A percentile compares a stretch with the other conserved stretches of the same genome.
Evolutionary conservation across 2,888 invertebrate species (phyloP).

Genomic region (Nomada fucata): DNA sequence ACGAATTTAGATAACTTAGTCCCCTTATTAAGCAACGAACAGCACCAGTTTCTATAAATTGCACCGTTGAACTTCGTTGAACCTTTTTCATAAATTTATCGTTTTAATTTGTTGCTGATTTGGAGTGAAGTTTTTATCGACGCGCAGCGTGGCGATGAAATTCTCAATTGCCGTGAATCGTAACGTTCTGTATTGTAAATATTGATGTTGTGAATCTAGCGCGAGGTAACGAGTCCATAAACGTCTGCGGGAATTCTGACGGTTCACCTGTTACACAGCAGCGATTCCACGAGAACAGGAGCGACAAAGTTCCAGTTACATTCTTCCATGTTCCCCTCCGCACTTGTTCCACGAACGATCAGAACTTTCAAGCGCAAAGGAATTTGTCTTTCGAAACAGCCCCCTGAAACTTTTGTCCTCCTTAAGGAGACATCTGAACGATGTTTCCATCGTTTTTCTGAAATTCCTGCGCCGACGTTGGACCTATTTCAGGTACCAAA

Average conservation of each 20-base stretch:
- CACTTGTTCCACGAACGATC: conserved; percentile 15
- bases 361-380: conserved; percentile 35
- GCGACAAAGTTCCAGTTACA: conserved; percentile 13
- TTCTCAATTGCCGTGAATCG: too few relatives aligned
- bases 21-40: too few relatives aligned
- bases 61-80: too few relatives aligned
- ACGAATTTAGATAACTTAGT: too few relatives aligned
- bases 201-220: too few relatives aligned
- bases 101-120: too few relatives aligned
- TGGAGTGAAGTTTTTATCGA: too few relatives aligned
- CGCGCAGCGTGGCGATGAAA: too few relatives aligned
- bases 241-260: conserved; percentile 35
- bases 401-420: conserved; percentile 19
- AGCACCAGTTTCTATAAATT: too few relatives aligned
- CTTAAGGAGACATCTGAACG: conserved; percentile 4
- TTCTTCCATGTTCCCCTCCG: background rate
- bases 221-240: background rate
- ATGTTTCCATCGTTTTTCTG: background rate
- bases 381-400: conserved; percentile 41
- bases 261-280: conserved; percentile 57
- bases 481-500: conserved; percentile 18
- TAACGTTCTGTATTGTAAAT: too few relatives aligned
- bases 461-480: conserved; percentile 21
- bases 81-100: too few relatives aligned
- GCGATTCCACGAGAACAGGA: background rate